Evolutionary conservation across 2,888 invertebrate genomes (phyloP).

Genomic region (Lasioglossum villosulum): DNA sequence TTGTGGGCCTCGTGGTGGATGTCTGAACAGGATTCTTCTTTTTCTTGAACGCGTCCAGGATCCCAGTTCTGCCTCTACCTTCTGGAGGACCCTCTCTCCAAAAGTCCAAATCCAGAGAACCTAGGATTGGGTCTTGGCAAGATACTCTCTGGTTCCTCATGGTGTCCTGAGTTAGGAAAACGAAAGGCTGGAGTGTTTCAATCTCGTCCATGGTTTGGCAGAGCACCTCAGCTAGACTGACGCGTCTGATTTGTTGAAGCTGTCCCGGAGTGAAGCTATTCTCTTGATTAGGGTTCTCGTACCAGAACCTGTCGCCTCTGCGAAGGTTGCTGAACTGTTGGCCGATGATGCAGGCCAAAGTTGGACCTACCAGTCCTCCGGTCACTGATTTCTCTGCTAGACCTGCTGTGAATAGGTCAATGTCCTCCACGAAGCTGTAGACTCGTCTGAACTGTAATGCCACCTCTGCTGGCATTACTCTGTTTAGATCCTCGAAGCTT

Average conservation of each 20-base stretch:
- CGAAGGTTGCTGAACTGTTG: conserved; percentile 93
- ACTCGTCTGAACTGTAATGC: conserved; percentile 87
- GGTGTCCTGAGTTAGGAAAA: conserved; percentile 88
- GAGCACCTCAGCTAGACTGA: conserved; percentile 90
- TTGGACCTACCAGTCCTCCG: conserved; percentile 93
- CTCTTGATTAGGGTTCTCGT: conserved; percentile 90
- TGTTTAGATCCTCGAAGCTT: conserved; percentile 90
- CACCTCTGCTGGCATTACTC: conserved; percentile 88
- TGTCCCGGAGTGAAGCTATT: conserved; percentile 92
- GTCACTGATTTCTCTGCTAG: conserved; percentile 92
- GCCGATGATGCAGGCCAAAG: conserved; percentile 94
- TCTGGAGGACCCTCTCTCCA: conserved; percentile 86
- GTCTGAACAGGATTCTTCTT: background rate
- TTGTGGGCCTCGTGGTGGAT: background rate
- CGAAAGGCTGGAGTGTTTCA: conserved; percentile 90
- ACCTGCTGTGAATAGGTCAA: conserved; percentile 94
- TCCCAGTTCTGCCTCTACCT: background rate
- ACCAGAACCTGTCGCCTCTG: conserved; percentile 92
- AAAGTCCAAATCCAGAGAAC: conserved; percentile 87
- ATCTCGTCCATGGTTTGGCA: conserved; percentile 89
- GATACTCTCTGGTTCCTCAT: conserved; percentile 87
- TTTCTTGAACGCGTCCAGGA: conserved; percentile 26
- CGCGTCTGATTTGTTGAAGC: conserved; percentile 89
- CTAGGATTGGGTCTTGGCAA: conserved; percentile 85
- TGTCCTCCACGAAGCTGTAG: conserved; percentile 90